Conservation (phyloP, 2,113 vertebrate genomes). For the Carlito syrichta region DNA sequence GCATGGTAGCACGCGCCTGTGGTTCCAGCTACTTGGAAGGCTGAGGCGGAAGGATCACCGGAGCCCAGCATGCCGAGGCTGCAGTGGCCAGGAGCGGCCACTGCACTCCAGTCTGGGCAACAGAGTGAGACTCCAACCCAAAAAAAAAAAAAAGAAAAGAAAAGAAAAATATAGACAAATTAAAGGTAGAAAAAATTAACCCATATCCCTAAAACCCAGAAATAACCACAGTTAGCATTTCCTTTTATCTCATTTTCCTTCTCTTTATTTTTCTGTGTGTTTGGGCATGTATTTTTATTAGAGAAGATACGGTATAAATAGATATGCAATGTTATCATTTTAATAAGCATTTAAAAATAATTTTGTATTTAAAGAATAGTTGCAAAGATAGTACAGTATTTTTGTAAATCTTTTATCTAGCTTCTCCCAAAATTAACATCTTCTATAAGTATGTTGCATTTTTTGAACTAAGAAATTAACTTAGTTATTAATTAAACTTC, state of each 20-base stretch:
- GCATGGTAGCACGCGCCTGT: no score
- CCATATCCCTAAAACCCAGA: background rate
- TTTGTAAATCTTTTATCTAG: background rate
- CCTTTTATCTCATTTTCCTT: background rate
- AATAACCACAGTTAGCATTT: background rate
- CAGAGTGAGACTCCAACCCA: no score
- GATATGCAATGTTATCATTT: background rate
- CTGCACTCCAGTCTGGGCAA: no score
- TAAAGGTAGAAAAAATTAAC: conserved; percentile 40
- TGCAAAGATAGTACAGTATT: background rate
- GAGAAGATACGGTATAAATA: background rate
- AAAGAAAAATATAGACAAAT: conserved; percentile 18
- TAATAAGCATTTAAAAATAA: background rate
- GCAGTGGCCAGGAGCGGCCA: no score
- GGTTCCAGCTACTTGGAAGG: no score
- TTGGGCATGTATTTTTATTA: background rate
- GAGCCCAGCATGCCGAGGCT: no score
- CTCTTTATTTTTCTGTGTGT: background rate
- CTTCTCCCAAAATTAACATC: background rate
- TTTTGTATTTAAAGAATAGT: background rate
- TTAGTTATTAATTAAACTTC: background rate
- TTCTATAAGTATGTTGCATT: background rate
- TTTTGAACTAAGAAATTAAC: background rate
- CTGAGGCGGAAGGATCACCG: no score
- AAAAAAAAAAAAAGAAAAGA: no score